Conservation (phyloP, 2,888 invertebrate species). For the Xanthia icteritia region DNA sequence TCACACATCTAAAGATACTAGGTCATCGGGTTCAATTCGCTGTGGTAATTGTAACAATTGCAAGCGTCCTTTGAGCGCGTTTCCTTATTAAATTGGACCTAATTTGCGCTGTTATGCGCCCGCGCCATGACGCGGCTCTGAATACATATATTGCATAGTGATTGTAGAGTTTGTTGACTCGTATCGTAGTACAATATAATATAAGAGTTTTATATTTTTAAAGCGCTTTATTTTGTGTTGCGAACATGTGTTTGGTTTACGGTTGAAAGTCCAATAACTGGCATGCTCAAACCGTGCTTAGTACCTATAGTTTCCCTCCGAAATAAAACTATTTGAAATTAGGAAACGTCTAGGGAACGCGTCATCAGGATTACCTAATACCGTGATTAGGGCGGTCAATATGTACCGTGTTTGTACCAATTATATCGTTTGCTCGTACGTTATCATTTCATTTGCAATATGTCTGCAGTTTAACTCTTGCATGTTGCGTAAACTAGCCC, state of each 20-base stretch:
- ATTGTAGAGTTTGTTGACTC: conserved; percentile 62
- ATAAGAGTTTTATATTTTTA: conserved; percentile 8
- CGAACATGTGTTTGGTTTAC: conserved; percentile 15
- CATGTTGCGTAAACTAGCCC: conserved; percentile 35
- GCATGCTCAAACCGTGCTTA: background rate
- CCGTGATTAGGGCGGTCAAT: background rate
- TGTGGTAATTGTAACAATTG: conserved; percentile 83
- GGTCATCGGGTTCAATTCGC: conserved; percentile 74
- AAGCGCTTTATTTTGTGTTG: conserved; percentile 20
- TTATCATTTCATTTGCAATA: conserved; percentile 24
- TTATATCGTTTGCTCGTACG: background rate
- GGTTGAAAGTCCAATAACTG: background rate
- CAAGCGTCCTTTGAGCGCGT: conserved; percentile 78
- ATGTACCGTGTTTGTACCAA: background rate
- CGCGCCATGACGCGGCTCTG: conserved; percentile 41
- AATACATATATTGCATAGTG: conserved; percentile 48
- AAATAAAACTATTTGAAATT: background rate
- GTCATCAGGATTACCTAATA: background rate
- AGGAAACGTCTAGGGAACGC: too few species aligned
- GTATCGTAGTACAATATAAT: conserved; percentile 21
- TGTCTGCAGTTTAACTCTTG: conserved; percentile 17
- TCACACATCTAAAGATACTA: conserved; percentile 52
- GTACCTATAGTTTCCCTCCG: background rate
- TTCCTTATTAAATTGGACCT: conserved; percentile 79
- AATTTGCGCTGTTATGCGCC: conserved; percentile 64